phyloP scores from a whole-genome alignment of 1,140 invertebrate species.

The Drosophila neocordata region DNA sequence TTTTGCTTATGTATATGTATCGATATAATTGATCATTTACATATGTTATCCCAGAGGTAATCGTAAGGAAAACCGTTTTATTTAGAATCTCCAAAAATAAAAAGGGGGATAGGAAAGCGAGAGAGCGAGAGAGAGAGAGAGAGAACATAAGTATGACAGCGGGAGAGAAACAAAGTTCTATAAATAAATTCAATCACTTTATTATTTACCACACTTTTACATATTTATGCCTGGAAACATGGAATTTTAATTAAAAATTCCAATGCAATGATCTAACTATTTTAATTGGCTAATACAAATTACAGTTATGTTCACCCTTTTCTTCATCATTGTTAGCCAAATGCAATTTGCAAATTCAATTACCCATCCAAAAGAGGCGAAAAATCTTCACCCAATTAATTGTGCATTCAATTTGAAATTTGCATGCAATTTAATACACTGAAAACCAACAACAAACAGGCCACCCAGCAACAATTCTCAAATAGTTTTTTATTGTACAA shows the following conservation, averaged over 20 bases:
- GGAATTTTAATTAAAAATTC: background rate
- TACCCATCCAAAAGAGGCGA: background rate
- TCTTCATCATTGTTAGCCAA: background rate
- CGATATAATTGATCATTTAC: too few relatives aligned
- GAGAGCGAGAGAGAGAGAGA: too few relatives aligned
- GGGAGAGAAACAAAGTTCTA: too few relatives aligned
- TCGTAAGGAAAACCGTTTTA: too few relatives aligned
- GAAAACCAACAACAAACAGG: background rate
- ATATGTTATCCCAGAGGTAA: too few relatives aligned
- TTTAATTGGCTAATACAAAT: conserved; percentile 3
- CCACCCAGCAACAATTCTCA: background rate
- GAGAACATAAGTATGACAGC: too few relatives aligned
- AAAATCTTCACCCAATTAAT: conserved; percentile 11
- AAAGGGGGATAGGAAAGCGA: too few relatives aligned
- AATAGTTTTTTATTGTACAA: background rate
- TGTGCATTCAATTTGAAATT: conserved; percentile 26
- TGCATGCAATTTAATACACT: background rate
- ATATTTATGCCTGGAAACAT: too few relatives aligned
- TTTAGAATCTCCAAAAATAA: too few relatives aligned
- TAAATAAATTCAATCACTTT: background rate
- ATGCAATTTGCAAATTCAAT: conserved; percentile 2
- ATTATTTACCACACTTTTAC: too few relatives aligned
- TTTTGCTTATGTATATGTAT: too few relatives aligned
- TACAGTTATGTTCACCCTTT: background rate
- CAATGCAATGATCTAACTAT: background rate